Conservation (phyloP, 1,140 invertebrate species). For the Tetraneura akinire region DNA sequence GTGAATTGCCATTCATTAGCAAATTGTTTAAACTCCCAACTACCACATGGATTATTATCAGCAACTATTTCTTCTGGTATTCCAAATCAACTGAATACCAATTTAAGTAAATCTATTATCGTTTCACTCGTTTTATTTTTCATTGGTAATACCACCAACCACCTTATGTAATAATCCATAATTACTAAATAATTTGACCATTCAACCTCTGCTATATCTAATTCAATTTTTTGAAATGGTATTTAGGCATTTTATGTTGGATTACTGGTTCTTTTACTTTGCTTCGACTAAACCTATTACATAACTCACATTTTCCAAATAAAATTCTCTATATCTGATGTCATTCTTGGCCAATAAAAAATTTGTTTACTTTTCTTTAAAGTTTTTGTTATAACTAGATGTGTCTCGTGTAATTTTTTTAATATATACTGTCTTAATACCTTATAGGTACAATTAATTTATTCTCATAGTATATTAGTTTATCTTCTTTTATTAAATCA, state of each 20-base stretch:
- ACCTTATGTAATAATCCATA: not conserved
- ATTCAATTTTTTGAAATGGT: constrained; percentile 52
- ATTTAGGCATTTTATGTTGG: not conserved
- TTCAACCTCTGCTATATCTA: constrained; percentile 51
- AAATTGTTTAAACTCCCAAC: not conserved
- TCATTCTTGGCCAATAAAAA: constrained; percentile 37
- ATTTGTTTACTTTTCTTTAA: not conserved
- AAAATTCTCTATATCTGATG: constrained; percentile 4
- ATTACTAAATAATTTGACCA: constrained; percentile 50
- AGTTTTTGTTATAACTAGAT: constrained; percentile 59
- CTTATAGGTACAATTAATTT: constrained; percentile 58
- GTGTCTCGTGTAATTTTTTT: constrained; percentile 58
- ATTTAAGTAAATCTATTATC: constrained; percentile 55
- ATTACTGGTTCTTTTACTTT: constrained; percentile 27
- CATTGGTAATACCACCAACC: not conserved
- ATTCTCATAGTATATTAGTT: constrained; percentile 57
- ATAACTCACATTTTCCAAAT: constrained; percentile 20
- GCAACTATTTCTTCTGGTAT: not conserved
- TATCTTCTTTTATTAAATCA: constrained; percentile 56
- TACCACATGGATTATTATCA: not conserved
- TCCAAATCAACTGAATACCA: not conserved
- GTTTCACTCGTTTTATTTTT: not conserved
- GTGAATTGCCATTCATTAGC: not conserved
- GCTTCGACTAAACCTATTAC: not conserved
- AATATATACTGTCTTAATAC: constrained; percentile 58